Evolutionary conservation across 2,113 vertebrate species (phyloP).

Genomic region (Rhinichthys klamathensis): DNA sequence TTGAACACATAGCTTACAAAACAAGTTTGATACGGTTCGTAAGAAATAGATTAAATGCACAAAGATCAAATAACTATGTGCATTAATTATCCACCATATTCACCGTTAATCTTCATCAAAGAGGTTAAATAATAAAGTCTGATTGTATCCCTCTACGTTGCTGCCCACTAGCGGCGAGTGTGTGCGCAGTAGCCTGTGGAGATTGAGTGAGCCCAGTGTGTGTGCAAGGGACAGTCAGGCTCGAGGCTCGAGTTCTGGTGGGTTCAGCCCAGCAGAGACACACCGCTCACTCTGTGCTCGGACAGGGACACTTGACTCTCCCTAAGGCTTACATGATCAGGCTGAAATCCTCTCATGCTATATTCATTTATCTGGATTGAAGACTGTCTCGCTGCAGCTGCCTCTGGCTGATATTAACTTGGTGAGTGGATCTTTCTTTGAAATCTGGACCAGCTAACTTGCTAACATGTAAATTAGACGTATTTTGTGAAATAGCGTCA

Average conservation of each 20-base stretch:
- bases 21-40: background rate
- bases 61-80: background rate
- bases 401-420: background rate
- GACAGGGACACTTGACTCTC: slow-evolving; percentile 30
- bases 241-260: background rate
- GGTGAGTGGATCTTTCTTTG: slow-evolving; percentile 38
- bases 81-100: background rate
- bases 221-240: background rate
- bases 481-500: background rate
- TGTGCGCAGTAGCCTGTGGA: background rate
- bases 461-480: slow-evolving; percentile 4
- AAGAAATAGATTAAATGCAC: background rate
- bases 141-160: background rate
- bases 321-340: background rate
- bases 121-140: background rate
- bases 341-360: background rate
- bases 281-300: slow-evolving; percentile 30
- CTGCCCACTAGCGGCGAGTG: background rate
- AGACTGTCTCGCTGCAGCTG: background rate
- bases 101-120: background rate
- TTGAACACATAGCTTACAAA: too few species aligned
- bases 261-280: slow-evolving; percentile 23
- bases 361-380: background rate
- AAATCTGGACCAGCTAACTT: slow-evolving; percentile 19
- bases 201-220: background rate